A percentile compares a stretch with the other conserved stretches of the same genome.
These are phyloP conservation scores for Prenolepis imparis DNA, from an alignment of 2,888 invertebrate genomes.

Conservation along the genomic window DNA sequence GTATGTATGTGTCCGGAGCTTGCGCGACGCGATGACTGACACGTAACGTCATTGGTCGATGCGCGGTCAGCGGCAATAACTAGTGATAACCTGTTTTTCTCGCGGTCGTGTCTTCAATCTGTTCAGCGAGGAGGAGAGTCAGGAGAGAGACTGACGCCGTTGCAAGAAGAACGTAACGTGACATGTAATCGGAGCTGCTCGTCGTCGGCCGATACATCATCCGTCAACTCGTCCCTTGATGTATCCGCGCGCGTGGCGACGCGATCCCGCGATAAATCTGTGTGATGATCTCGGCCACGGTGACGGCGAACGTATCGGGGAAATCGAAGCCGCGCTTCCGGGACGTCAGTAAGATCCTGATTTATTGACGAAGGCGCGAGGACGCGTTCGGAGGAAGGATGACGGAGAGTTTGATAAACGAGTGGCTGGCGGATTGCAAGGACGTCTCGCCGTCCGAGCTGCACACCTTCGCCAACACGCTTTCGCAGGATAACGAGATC, in stretches of 20 bases:
- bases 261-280: not conserved
- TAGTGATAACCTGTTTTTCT: constrained; percentile 18
- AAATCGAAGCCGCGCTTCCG: constrained; percentile 56
- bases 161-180: not conserved
- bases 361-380: constrained; percentile 70
- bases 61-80: not conserved
- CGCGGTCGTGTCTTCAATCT: not conserved
- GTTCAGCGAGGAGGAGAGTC: no score
- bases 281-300: constrained; percentile 50
- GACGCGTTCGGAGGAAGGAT: constrained; percentile 83
- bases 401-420: constrained; percentile 89
- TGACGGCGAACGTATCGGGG: constrained; percentile 17
- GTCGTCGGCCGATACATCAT: not conserved
- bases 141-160: not conserved
- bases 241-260: constrained; percentile 12
- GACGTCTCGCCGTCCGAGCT: constrained; percentile 92
- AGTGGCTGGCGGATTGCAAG: constrained; percentile 94
- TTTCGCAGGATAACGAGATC: constrained; percentile 94
- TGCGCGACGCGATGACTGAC: not conserved
- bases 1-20: not conserved
- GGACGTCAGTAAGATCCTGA: constrained; percentile 56
- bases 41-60: constrained; percentile 4
- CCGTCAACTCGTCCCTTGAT: not conserved
- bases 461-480: constrained; percentile 92
- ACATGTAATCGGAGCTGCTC: not conserved